These are phyloP conservation scores for Eriosoma lanigerum DNA, from an alignment of 1,140 invertebrate species.

Conservation along the genomic window DNA sequence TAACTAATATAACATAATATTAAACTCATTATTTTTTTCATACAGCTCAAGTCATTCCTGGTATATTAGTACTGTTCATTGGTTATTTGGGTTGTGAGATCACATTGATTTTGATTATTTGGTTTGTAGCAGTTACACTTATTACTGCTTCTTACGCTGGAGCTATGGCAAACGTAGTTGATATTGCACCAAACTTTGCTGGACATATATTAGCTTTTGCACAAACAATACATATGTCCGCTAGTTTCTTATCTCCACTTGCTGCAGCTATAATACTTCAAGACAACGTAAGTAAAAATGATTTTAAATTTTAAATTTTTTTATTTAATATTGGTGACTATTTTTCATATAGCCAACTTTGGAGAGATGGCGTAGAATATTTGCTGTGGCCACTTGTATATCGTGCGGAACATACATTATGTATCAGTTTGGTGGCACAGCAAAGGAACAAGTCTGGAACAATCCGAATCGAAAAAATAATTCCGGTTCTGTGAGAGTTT, in stretches of 20 bases:
- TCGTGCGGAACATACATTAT: conserved; percentile 69
- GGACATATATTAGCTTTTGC: conserved; percentile 72
- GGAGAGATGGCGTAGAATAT: conserved; percentile 72
- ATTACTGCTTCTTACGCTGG: conserved; percentile 74
- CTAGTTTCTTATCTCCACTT: conserved; percentile 70
- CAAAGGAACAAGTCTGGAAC: conserved; percentile 67
- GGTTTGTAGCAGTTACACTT: conserved; percentile 71
- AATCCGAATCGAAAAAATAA: conserved; percentile 57
- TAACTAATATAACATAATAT: background rate
- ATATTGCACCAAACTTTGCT: conserved; percentile 73
- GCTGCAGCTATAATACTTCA: conserved; percentile 64
- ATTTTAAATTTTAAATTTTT: background rate
- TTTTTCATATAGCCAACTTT: conserved; percentile 62
- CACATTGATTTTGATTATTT: conserved; percentile 64
- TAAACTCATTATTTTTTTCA: background rate
- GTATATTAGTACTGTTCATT: conserved; percentile 66
- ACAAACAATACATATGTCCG: conserved; percentile 75
- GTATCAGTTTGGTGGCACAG: conserved; percentile 71
- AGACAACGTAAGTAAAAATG: conserved; percentile 60
- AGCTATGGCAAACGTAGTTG: conserved; percentile 75
- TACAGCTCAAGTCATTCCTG: conserved; percentile 69
- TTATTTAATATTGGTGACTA: background rate
- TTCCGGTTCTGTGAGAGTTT: conserved; percentile 47
- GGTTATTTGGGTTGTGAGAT: conserved; percentile 69
- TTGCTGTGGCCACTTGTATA: conserved; percentile 68